phyloP scores from a whole-genome alignment of 2,797 vertebrate species.

The Morelia viridis region DNA sequence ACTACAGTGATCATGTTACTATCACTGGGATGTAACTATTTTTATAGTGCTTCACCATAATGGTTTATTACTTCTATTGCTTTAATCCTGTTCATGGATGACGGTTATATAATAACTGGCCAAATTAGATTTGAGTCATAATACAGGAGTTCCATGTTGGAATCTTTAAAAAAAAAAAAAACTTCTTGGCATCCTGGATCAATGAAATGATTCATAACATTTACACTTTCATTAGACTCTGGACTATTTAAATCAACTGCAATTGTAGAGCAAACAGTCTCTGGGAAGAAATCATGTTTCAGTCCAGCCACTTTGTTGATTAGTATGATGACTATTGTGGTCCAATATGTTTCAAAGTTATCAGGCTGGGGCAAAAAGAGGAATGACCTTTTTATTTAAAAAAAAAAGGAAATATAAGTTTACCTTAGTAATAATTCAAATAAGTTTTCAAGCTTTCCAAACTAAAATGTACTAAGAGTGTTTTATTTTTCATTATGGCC shows the following conservation, averaged over 20 bases:
- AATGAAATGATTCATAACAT: neutral
- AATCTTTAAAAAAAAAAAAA: neutral
- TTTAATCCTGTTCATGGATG: neutral
- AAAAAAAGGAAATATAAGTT: neutral
- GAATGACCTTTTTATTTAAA: neutral
- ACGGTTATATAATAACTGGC: neutral
- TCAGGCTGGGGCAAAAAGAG: neutral
- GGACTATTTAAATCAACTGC: neutral
- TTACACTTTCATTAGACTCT: neutral
- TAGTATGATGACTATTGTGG: neutral
- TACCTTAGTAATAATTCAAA: neutral
- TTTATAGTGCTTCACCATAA: too few species aligned
- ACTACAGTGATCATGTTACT: too few species aligned
- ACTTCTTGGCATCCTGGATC: neutral
- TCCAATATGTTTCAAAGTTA: neutral
- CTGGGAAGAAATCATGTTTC: neutral
- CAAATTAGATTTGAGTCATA: neutral
- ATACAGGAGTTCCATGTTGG: neutral
- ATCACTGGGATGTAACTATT: too few species aligned
- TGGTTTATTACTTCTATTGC: too few species aligned
- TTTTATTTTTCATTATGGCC: conserved; percentile 20
- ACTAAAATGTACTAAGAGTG: neutral
- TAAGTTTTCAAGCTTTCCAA: neutral
- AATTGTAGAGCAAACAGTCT: neutral
- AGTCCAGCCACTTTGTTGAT: neutral